Evolutionary conservation across 2,888 invertebrate genomes (phyloP).

Genomic region (Pristionchus arcanus): DNA sequence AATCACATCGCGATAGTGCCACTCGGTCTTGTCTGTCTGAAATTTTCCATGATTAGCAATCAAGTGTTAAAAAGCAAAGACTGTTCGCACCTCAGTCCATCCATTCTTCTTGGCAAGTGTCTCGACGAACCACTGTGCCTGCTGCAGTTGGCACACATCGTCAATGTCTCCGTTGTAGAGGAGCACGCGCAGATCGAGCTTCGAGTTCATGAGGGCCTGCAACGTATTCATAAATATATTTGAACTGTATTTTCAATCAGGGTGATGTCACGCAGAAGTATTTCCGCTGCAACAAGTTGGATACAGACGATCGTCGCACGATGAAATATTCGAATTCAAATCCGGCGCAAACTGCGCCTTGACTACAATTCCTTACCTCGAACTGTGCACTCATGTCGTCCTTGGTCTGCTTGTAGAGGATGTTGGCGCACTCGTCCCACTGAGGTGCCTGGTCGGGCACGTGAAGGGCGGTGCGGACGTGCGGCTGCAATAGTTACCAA

Average conservation of each 20-base stretch:
- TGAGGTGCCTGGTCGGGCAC: constrained; percentile 72
- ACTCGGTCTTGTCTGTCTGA: not conserved
- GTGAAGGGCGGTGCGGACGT: constrained; percentile 73
- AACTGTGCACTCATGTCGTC: constrained; percentile 42
- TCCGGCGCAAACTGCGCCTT: too few relatives aligned
- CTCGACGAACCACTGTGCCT: constrained; percentile 58
- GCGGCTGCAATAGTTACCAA: constrained; percentile 51
- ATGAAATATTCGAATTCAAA: too few relatives aligned
- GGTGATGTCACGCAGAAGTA: too few relatives aligned
- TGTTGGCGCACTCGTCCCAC: constrained; percentile 64
- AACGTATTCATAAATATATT: too few relatives aligned
- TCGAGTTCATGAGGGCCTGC: constrained; percentile 43
- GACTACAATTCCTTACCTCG: not conserved
- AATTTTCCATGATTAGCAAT: too few relatives aligned
- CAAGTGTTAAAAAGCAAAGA: too few relatives aligned
- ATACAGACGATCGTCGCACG: too few relatives aligned
- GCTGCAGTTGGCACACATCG: constrained; percentile 75
- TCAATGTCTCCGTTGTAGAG: constrained; percentile 82
- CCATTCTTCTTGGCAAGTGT: constrained; percentile 14
- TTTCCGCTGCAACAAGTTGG: too few relatives aligned
- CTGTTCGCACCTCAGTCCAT: not conserved
- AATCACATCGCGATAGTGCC: constrained; percentile 5
- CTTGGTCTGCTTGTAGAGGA: not conserved
- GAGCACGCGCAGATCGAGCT: constrained; percentile 62
- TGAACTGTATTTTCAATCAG: too few relatives aligned